Evolutionary conservation across 2,113 vertebrate species (phyloP), one percentile per base, ranked within the genome.

Genomic region (Bubo scandiacus): DNA sequence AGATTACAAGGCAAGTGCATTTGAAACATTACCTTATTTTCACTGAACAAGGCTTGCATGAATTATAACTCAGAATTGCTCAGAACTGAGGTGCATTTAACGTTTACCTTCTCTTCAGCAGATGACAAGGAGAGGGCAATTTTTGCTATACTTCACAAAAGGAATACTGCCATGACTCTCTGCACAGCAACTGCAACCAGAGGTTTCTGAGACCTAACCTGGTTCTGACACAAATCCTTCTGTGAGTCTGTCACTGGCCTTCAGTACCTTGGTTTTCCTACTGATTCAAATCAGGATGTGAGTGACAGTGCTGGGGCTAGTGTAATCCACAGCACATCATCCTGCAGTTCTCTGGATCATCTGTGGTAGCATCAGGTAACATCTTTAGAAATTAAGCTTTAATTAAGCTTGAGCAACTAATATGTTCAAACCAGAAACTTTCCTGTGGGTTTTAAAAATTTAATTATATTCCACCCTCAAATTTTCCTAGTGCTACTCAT

Each of bases 401-500:
- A 82, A 90, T 80, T 83, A 45, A 91, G 81, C 58, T 83, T 34
- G 81, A 97, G 93, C 90, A 85, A 96, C 81, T 96, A 94, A 92
- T 88, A 82, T 43, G n/a, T 63, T 93, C 75, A 95, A 94, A 94
- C 51, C 55, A 90, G 84, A 96, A 91, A 89, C 12, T 81, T 94
- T 91, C 91, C 89, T 72, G 70, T 58, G 89, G 91, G 81, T 85
- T 96, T 96, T 6, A 85, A 91, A 96, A 94, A 88, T 80, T 87
- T 91, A 94, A 91, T 96, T 94, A 91, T 94, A 86, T 88, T 94
- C 89, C 90, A 80, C 51, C 84, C 51, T 42, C 66, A 88, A 93
- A 47, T 96, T 93, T 95, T 96, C 96, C 74, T 91, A 65, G 65
- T 29, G 90, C 80, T 97, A 88, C 87, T 95, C 89, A 86, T 12